Evolutionary conservation across 2,113 vertebrate species (phyloP), one percentile per base, ranked within the genome.

Genomic region (Ibidorhyncha struthersii): DNA sequence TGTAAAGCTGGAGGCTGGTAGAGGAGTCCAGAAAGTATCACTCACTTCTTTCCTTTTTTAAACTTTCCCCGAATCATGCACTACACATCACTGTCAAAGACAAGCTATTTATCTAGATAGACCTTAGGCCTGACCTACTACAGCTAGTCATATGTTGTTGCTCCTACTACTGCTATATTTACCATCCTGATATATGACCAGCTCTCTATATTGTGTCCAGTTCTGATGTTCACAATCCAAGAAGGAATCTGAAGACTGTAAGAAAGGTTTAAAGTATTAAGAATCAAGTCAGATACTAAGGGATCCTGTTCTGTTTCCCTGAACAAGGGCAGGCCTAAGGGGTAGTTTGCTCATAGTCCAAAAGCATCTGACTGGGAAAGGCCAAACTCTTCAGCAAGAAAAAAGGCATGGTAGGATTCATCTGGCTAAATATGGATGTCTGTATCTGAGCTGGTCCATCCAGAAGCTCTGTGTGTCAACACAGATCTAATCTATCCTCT

Each of bases 401-500:
- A 67, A 59, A 71, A 86, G 21, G 47, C 86, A 74, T 63, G 13
- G 40, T 74, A 63, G 69, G 81, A 79, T 93, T 94, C 70, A 76
- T 85, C 77, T 69, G 58, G 78, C 74, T 76, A 90, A 91, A 85
- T 89, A 82, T 18, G 91, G 66, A 55, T 84, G 61, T 32, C 89
- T 82, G 1, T 71, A 34, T 34, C 49, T 38, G 43, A 93, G 81
- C 66, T 7, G 41, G 49, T 95, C 91, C 53, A 34, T 76, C 93
- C 61, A 82, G 87, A 76, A 91, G 40, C 56, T 82, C 16, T 72
- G 36, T 52, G 15, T 93, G 73, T 93, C 93, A 95, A 63, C 93
- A 86, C n/a, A 93, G 66, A 84, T 81, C 90, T 86, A 58, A 89
- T 69, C 86, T 89, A 77, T 76, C 55, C 59, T 95, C 87, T 87